Evolutionary conservation across 2,888 invertebrate genomes (phyloP), one percentile per base, ranked within the genome.

Genomic region (Acanthococcus lagerstroemiae): DNA sequence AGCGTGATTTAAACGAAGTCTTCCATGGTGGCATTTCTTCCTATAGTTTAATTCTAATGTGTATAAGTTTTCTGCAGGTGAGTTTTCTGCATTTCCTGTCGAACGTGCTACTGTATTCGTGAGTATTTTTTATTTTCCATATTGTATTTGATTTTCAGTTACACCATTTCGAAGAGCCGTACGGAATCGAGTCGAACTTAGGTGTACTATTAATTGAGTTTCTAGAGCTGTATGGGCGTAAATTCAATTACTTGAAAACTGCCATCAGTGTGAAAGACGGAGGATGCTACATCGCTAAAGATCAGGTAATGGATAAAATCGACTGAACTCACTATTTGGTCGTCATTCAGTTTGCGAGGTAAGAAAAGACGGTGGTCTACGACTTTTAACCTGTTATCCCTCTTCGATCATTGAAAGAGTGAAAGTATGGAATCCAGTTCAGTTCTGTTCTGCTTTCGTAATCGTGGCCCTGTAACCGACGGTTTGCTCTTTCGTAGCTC

Each of bases 1-100:
- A 97, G 80, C 85, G 97, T 74, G 95, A 96, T 81, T 84, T 99
- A 75, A 99, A 99, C 80, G 97, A 99, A 83, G 97, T 99, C 74
- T 99, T 96, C 81, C 96, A 95, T 70, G 96, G 99, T 70, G 99
- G 99, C 77, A 95, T 99, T 78, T 95, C 95, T 72, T 97, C 96
- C 69, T 99, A 99, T 81, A 94, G 95, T 75, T 84, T 99, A 72
- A 96, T 97, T 77, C 85, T 99, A 71, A 93, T 99, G 90, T 92
- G 94, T 76, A 93, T 97, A 78, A 95, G 94, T 81, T 99, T 97
- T 80, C 83, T 99, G 71, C 86, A 87, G 81, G 84, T 85, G 74
- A 71, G 74, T 27, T 52, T 7, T 37, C 15, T 9, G 12, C 15
- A 37, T 45, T 45, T 19, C 15, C 15, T 5, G 19, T 7, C 19